phyloP scores from a whole-genome alignment of 2,113 vertebrate species.

The Lampris incognitus region DNA sequence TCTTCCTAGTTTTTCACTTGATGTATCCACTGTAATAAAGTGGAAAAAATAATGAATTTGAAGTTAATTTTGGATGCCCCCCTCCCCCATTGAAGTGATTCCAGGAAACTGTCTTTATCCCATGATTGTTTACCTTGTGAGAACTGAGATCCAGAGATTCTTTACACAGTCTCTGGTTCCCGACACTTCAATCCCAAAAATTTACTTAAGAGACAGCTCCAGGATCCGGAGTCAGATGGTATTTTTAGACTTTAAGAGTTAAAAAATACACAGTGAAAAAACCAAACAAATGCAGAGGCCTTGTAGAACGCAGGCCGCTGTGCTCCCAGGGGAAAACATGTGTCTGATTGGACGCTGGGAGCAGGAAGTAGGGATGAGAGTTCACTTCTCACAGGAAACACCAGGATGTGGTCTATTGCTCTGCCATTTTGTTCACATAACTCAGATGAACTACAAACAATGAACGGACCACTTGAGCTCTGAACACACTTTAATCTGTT shows the following conservation, averaged over 20 bases:
- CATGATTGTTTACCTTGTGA: slow-evolving; percentile 67
- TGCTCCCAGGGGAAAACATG: slow-evolving; percentile 60
- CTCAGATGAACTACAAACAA: slow-evolving; percentile 42
- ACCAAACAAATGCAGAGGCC: slow-evolving; percentile 67
- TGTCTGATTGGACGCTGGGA: slow-evolving; percentile 60
- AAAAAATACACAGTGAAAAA: slow-evolving; percentile 71
- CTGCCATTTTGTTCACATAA: slow-evolving; percentile 49
- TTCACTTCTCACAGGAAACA: slow-evolving; percentile 78
- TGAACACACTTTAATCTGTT: too few species aligned
- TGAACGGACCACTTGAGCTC: neutral
- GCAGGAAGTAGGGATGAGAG: slow-evolving; percentile 72
- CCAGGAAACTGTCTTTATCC: slow-evolving; percentile 68
- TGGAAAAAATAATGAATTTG: slow-evolving; percentile 40
- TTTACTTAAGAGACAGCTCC: slow-evolving; percentile 70
- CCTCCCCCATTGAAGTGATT: slow-evolving; percentile 53
- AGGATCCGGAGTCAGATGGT: slow-evolving; percentile 67
- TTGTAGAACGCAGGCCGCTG: slow-evolving; percentile 53
- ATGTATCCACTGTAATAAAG: slow-evolving; percentile 12
- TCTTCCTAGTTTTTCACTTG: too few species aligned
- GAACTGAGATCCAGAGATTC: slow-evolving; percentile 62
- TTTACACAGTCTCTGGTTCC: slow-evolving; percentile 71
- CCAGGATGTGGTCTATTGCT: slow-evolving; percentile 72
- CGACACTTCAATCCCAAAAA: slow-evolving; percentile 69
- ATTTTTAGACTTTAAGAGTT: slow-evolving; percentile 76
- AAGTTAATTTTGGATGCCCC: slow-evolving; percentile 39